Conservation (phyloP, 2,797 vertebrate genomes). For the Falco cherrug region DNA sequence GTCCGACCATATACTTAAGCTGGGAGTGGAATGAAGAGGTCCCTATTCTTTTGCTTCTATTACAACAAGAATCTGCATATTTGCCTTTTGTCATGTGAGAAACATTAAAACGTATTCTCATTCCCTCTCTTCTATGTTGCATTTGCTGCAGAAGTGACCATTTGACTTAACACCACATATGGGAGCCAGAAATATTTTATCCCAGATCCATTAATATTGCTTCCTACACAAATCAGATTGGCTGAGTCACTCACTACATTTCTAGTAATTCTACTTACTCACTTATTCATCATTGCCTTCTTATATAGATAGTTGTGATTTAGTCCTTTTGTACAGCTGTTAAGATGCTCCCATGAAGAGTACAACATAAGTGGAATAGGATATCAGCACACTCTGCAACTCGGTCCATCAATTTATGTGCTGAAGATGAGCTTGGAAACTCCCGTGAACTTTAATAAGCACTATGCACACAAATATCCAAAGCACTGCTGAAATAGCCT, state of each 20-base stretch:
- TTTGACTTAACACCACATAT: background rate
- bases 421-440: background rate
- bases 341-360: background rate
- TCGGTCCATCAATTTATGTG: background rate
- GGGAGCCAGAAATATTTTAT: background rate
- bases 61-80: background rate
- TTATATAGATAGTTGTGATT: background rate
- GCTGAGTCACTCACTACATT: background rate
- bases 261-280: background rate
- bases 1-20: background rate
- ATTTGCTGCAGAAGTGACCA: background rate
- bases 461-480: background rate
- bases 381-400: background rate
- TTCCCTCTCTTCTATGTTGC: background rate
- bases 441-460: background rate
- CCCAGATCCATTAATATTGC: background rate
- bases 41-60: background rate
- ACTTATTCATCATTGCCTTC: background rate
- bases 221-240: background rate
- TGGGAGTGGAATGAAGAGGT: background rate
- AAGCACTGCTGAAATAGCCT: background rate
- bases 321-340: background rate
- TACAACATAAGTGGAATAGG: background rate
- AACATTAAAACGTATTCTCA: background rate
- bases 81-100: background rate